Evolutionary conservation across 2,888 invertebrate species (phyloP).

Genomic region (Chaetoderma sp.): DNA sequence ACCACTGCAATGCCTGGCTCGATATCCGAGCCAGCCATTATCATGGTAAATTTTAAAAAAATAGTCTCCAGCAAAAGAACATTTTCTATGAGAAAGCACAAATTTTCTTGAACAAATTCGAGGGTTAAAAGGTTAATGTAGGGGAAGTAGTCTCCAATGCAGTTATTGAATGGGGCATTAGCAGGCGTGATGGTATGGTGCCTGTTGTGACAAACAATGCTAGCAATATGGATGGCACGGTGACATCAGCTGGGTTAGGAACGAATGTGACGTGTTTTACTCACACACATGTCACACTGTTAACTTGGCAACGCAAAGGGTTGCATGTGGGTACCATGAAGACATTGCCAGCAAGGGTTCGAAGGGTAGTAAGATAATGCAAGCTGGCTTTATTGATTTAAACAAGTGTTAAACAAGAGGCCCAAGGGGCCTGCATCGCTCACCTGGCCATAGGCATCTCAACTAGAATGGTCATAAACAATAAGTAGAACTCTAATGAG

Average conservation of each 20-base stretch:
- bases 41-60: too few relatives aligned
- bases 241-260: slow-evolving; percentile 6
- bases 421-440: too few relatives aligned
- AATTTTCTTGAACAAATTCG: too few relatives aligned
- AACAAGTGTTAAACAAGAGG: too few relatives aligned
- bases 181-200: slow-evolving; percentile 9
- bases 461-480: too few relatives aligned
- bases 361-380: slow-evolving; percentile 19
- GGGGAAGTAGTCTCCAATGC: slow-evolving; percentile 13
- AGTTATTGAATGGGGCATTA: slow-evolving; percentile 23
- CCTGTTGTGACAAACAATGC: slow-evolving; percentile 27
- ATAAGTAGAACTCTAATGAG: too few relatives aligned
- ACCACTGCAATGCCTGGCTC: too few relatives aligned
- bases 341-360: slow-evolving; percentile 14
- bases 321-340: slow-evolving; percentile 11
- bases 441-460: too few relatives aligned
- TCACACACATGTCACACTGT: slow-evolving; percentile 19
- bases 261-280: slow-evolving; percentile 27
- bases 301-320: slow-evolving; percentile 14
- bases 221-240: slow-evolving; percentile 21
- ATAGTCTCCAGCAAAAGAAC: too few relatives aligned
- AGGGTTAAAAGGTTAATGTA: slow-evolving; percentile 11
- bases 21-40: too few relatives aligned
- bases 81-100: too few relatives aligned
- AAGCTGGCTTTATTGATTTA: too few relatives aligned